Percentiles rank a stretch among this genome's conserved stretches.
These are phyloP conservation scores for Charaxes varanes DNA, from an alignment of 1,140 invertebrate species.

Conservation along the genomic window DNA sequence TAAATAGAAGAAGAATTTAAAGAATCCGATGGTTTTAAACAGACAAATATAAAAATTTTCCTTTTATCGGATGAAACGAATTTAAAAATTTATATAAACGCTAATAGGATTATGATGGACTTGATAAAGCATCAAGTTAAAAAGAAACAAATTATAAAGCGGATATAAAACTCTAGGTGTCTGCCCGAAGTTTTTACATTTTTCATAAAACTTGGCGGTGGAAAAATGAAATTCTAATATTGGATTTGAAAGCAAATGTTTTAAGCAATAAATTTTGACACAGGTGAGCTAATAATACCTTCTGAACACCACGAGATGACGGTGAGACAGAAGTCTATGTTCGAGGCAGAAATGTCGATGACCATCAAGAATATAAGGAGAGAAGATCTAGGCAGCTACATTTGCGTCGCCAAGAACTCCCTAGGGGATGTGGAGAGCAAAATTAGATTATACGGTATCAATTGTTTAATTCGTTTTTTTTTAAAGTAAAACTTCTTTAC, in stretches of 20 bases:
- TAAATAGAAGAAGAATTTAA: too few relatives aligned
- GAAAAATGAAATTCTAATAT: constrained; percentile 71
- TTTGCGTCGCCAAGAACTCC: constrained; percentile 93
- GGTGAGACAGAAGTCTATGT: constrained; percentile 81
- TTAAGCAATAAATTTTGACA: constrained; percentile 64
- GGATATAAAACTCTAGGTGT: constrained; percentile 67
- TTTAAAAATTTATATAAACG: constrained; percentile 9
- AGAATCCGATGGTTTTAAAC: too few relatives aligned
- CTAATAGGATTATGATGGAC: constrained; percentile 28
- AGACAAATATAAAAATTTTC: neutral
- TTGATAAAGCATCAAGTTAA: constrained; percentile 46
- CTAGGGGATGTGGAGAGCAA: constrained; percentile 92
- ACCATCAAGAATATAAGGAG: constrained; percentile 87
- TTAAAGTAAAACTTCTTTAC: neutral
- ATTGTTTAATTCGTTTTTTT: constrained; percentile 6
- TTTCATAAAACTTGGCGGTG: constrained; percentile 66
- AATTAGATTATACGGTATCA: constrained; percentile 90
- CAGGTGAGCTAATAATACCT: constrained; percentile 88
- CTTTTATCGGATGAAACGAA: constrained; percentile 1
- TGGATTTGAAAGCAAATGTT: constrained; percentile 65
- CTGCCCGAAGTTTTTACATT: constrained; percentile 68
- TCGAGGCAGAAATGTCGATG: constrained; percentile 90
- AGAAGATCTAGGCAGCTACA: constrained; percentile 90
- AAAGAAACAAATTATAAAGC: constrained; percentile 68
- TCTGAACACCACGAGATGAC: constrained; percentile 88